phyloP scores from a whole-genome alignment of 2,888 invertebrate species.

The Papilio gigon region DNA sequence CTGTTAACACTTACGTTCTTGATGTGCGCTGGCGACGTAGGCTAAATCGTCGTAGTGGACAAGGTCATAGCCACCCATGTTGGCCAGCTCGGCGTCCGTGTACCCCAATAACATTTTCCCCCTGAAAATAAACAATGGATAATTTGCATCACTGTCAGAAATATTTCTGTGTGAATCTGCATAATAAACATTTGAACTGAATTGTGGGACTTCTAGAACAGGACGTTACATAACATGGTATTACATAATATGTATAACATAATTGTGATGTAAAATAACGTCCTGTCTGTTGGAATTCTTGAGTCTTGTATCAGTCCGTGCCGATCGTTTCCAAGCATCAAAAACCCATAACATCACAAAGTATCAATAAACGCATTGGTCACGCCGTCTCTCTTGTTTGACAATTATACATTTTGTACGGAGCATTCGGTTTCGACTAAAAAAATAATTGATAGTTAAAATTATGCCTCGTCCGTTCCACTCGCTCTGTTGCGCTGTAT shows the following conservation, averaged over 20 bases:
- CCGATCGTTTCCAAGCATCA: constrained; percentile 34
- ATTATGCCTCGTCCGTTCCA: constrained; percentile 29
- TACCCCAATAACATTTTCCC: constrained; percentile 97
- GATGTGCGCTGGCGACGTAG: constrained; percentile 99
- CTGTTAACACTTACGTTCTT: constrained; percentile 92
- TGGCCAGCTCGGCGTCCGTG: constrained; percentile 94
- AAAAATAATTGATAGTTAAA: constrained; percentile 36
- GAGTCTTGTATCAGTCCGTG: constrained; percentile 28
- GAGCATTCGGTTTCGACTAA: constrained; percentile 38
- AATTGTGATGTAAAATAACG: not conserved
- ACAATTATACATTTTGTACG: constrained; percentile 54
- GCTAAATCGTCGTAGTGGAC: constrained; percentile 99
- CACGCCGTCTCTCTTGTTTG: constrained; percentile 47
- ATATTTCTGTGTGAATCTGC: not conserved
- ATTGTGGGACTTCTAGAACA: constrained; percentile 15
- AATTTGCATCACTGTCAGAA: not conserved
- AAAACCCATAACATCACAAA: constrained; percentile 40
- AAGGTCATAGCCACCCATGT: constrained; percentile 98
- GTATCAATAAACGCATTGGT: constrained; percentile 50
- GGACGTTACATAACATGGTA: not conserved
- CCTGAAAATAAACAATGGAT: constrained; percentile 76
- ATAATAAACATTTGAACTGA: not conserved
- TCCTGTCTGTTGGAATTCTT: constrained; percentile 1
- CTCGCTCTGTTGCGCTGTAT: constrained; percentile 20
- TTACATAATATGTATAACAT: not conserved